These are phyloP conservation scores for Chromoteleia sp. DNA, from an alignment of 2,888 invertebrate species.

Conservation along the genomic window DNA sequence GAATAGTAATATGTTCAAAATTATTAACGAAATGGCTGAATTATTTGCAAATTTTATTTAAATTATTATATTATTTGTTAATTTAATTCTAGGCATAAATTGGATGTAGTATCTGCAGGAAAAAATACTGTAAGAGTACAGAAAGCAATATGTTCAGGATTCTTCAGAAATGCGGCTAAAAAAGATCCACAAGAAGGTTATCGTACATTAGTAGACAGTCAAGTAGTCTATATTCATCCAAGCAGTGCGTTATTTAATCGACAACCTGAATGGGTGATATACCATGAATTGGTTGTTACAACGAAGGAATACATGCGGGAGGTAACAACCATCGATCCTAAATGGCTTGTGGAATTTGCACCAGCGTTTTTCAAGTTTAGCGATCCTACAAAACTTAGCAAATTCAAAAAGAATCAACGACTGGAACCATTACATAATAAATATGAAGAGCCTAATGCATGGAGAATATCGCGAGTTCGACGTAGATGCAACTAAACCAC, in stretches of 20 bases:
- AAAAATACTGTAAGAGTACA: slow-evolving; percentile 98
- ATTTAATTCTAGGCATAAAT: slow-evolving; percentile 89
- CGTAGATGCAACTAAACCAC: slow-evolving; percentile 91
- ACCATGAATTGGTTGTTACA: slow-evolving; percentile 99
- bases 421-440: slow-evolving; percentile 99
- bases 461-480: slow-evolving; percentile 98
- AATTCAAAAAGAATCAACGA: slow-evolving; percentile 99
- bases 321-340: slow-evolving; percentile 98
- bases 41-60: slow-evolving; percentile 5
- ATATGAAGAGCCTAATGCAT: slow-evolving; percentile 99
- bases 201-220: slow-evolving; percentile 98
- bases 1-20: background rate
- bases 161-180: slow-evolving; percentile 99
- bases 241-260: slow-evolving; percentile 98
- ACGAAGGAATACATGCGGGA: slow-evolving; percentile 99
- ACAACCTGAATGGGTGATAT: slow-evolving; percentile 98
- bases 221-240: slow-evolving; percentile 99
- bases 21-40: too few relatives aligned
- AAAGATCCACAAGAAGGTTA: slow-evolving; percentile 99
- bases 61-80: slow-evolving; percentile 10
- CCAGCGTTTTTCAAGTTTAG: slow-evolving; percentile 99
- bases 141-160: slow-evolving; percentile 99
- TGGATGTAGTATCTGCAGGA: slow-evolving; percentile 98
- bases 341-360: slow-evolving; percentile 99
- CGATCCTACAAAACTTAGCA: slow-evolving; percentile 98